Evolutionary conservation across 2,113 vertebrate genomes (phyloP), one percentile per base, ranked within the genome.

Genomic region (Sceloporus tristichus): DNA sequence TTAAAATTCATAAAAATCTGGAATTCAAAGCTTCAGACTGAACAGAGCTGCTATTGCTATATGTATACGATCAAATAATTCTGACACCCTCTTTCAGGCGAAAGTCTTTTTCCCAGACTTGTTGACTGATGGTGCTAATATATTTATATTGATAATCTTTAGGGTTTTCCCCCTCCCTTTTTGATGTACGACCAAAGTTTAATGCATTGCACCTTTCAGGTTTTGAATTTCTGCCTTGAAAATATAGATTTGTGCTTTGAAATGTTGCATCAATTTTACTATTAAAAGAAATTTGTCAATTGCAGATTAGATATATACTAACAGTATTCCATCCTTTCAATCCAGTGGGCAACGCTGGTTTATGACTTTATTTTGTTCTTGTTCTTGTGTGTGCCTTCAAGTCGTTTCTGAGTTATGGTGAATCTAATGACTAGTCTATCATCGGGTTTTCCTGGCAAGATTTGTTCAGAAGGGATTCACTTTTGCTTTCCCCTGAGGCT

Each of bases 1-100:
- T 82, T 82, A 82, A 68, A 82, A 82, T 70, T 82, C 81, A 70
- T 82, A 48, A 82, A 66, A 42, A 70, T 48, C 9, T 27, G 62
- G 65, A 16, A 48, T 68, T 68, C 38, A 29, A 81, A 48, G 40
- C 65, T 29, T 27, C 42, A 65, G 40, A 68, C 25, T 70, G 65
- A 48, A 82, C 34, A 5, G 81, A 82, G 13, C 40, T 48, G 40
- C 65, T 70, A 7, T 27, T 14, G 40, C 65, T 42, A n/a, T 13
- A 19, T 79, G 29, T 79, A n/a, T 29, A 79, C 18, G 77, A 79
- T 82, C 66, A 70, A 70, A 82, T 70, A 38, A 53, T 82, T 82
- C 25, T 68, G 81, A 82, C 40, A 68, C 66, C 6, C 25, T 82
- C 40, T 82, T 68, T 48, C 25, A 68, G 40, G 40, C 8, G 29